Base-by-base conservation (phyloP, 30 jellyfish, hydroid and myxozoan genomes). In the Aurelia aurita region DNA sequence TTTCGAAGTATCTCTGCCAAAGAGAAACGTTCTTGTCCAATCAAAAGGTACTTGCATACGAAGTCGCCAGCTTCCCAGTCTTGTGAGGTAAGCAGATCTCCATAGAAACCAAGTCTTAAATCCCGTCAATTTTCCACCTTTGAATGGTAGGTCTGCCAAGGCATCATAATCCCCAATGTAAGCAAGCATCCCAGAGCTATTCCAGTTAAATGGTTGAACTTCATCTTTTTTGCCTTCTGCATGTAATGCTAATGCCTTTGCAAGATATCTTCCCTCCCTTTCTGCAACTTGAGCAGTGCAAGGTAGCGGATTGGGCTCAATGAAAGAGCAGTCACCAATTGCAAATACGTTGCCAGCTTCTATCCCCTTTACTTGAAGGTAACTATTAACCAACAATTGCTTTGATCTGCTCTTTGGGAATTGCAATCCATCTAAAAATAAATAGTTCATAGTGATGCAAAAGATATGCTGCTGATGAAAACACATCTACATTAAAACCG, bases 21-120 rank as follows among this genome's bases (percentile, higher is more conserved):
- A 93, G 60, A 93, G 89, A 77, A 93, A 93, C 35, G 98, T 93
- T 45, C 98, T 77, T 29, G 96, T 86, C 98, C 98, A 93, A 70
- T 93, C 98, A 84, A 76, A 93, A 9, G 98, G 98, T 16, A 93
- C 98, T 66, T 93, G 98, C 97, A 93, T 87, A 21, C 98, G 78
- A 21, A 89, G 89, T 58, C 97, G 82, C 98, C 98, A 93, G 85
- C 96, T 93, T 35, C 98, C 98, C 19, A 93, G 88, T 54, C 91
- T 77, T 16, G 98, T 93, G 58, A 93, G 76, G 77, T 93, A 93
- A 23, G 96, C 98, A 25, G 97, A 93, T 34, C 98, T 76, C 98
- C 98, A 93, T 43, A 93, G 84, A 79, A 93, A 78, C 98, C 98
- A 93, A 19, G 96, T 93, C 82, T 82, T 88, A 39, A 93, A 82